phyloP scores from a whole-genome alignment of 2,888 invertebrate genomes.

The Cephonodes hylas region DNA sequence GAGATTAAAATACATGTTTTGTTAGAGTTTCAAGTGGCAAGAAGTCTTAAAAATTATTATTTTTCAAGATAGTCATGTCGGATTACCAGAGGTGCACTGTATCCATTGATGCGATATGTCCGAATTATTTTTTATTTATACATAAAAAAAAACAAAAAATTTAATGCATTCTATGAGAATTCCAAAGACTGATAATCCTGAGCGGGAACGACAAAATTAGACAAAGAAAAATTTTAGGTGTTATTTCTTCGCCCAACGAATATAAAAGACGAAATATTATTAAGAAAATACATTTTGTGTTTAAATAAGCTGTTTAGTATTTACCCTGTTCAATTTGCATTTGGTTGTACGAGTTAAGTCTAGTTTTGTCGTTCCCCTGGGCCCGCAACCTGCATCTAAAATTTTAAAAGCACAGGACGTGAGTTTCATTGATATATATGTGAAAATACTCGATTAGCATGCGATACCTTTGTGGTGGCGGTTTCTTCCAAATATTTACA shows the following conservation, averaged over 20 bases:
- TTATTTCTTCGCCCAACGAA: too few relatives aligned
- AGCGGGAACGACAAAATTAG: background rate
- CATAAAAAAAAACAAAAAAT: background rate
- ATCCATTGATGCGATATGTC: background rate
- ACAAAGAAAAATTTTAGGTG: too few relatives aligned
- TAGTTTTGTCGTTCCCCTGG: background rate
- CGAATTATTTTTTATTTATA: background rate
- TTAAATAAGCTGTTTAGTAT: background rate
- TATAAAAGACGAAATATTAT: too few relatives aligned
- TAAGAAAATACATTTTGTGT: too few relatives aligned
- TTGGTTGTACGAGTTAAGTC: too few relatives aligned
- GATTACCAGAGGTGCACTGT: too few relatives aligned
- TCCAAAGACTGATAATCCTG: background rate
- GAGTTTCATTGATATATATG: background rate
- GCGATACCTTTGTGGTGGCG: constrained; percentile 13
- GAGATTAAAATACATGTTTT: too few relatives aligned
- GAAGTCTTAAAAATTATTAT: too few relatives aligned
- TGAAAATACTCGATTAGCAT: constrained; percentile 12
- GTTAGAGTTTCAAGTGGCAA: too few relatives aligned
- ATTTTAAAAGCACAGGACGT: constrained; percentile 1
- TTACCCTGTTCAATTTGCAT: background rate
- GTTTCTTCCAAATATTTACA: constrained; percentile 11
- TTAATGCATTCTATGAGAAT: background rate
- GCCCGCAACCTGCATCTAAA: background rate
- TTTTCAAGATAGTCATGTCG: too few relatives aligned